Evolutionary conservation across 2,797 vertebrate genomes (phyloP), one percentile per base, ranked within the genome.

Genomic region (Macropodus opercularis): DNA sequence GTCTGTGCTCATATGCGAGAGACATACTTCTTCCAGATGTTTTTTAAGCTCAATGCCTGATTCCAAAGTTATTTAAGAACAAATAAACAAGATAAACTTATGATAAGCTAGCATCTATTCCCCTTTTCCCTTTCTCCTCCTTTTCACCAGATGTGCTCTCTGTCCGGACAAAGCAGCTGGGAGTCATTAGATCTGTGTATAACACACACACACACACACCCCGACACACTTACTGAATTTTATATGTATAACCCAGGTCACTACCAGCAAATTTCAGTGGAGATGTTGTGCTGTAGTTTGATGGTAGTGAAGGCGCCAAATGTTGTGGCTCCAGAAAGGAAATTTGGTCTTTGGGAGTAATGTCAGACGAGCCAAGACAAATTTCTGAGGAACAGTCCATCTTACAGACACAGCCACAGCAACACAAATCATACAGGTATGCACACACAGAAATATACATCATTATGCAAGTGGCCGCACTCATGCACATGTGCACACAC

Each of bases 151-250:
- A 92, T 92, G 91, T 80, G 82, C 41, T 72, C 63, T 67, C 41
- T 77, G 69, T 69, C 77, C 75, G 78, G 72, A 86, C 84, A 72
- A 49, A n/a, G 52, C 90, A 93, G 84, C 88, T 91, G 91, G 85
- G 64, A 92, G 49, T 80, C 40, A 65, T 92, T 91, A 90, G 46
- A 54, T 53, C 31, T 12, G 32, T 61, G 59, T 61, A 69, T 49
- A 22, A 38, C 64, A 46, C 43, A 34, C 44, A 40, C 49, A 52
- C 46, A 46, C 39, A 59, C 35, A 48, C 43, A 61, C 42, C 23
- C 51, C 56, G 18, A 46, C 43, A 59, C 32, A 49, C 11, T 43
- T 17, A 17, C n/a, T 32, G 48, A 55, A 32, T n/a, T 19, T 46
- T 55, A 55, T 81, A 58, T 68, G 64, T 19, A 3, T 59, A 69